phyloP scores from a whole-genome alignment of 64 coral and sea anemone species.

The Stichodactyla helianthus region DNA sequence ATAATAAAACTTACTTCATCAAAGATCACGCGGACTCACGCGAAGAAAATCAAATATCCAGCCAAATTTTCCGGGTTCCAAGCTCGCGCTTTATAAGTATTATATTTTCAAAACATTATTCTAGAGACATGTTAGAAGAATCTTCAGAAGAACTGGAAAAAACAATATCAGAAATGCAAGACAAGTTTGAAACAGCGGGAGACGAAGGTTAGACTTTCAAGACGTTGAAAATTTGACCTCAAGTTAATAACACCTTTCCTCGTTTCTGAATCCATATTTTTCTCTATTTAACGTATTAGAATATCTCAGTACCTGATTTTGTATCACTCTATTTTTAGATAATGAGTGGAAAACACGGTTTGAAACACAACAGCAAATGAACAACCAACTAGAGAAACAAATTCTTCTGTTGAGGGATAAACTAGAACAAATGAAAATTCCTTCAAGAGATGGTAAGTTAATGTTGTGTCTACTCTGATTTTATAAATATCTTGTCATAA shows the following conservation, averaged over 20 bases:
- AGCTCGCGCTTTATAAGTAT: not conserved
- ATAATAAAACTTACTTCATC: not conserved
- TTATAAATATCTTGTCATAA: not conserved
- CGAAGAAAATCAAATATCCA: not conserved
- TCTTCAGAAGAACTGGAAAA: constrained; percentile 83
- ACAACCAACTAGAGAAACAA: constrained; percentile 94
- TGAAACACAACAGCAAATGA: constrained; percentile 95
- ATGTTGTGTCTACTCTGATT: no score
- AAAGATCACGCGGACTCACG: not conserved
- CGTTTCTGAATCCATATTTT: no score
- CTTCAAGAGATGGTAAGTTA: constrained; percentile 72
- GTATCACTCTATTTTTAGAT: constrained; percentile 35
- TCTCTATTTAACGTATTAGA: no score
- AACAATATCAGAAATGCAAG: constrained; percentile 70
- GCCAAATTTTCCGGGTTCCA: not conserved
- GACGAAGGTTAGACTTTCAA: constrained; percentile 67
- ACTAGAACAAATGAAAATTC: constrained; percentile 76
- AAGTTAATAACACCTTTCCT: no score
- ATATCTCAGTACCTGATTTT: not conserved
- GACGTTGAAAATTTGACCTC: no score
- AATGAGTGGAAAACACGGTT: constrained; percentile 99
- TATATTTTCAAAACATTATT: not conserved
- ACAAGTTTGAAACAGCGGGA: constrained; percentile 63
- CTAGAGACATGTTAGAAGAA: constrained; percentile 94
- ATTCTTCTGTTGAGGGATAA: constrained; percentile 84